Percentiles rank a stretch among this genome's conserved stretches.
Evolutionary conservation across 2,113 vertebrate species (phyloP).

Genomic region (Siniperca knerii): DNA sequence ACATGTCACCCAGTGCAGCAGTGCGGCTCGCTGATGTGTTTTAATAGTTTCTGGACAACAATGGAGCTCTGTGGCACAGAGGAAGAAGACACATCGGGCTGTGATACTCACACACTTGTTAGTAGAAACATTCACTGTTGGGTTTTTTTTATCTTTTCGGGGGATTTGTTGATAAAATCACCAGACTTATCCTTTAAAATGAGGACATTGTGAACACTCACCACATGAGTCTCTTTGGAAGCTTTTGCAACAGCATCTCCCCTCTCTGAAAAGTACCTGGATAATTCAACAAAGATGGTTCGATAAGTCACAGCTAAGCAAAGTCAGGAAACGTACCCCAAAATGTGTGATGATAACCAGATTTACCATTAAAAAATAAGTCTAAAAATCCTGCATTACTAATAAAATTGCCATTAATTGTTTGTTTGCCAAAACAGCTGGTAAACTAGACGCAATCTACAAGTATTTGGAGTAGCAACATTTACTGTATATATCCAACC

Average conservation of each 20-base stretch:
- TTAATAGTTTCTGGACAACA: not conserved
- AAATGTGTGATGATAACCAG: not conserved
- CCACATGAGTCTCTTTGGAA: slow-evolving; percentile 93
- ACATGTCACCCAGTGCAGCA: too few species aligned
- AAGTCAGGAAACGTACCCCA: not conserved
- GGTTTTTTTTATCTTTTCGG: not conserved
- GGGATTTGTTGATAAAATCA: not conserved
- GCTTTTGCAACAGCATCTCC: slow-evolving; percentile 93
- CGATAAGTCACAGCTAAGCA: not conserved
- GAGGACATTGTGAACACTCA: slow-evolving; percentile 67
- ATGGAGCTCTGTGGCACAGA: too few species aligned
- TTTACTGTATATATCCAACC: not conserved
- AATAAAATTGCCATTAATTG: not conserved
- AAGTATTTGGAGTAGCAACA: too few species aligned
- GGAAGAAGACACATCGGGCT: too few species aligned
- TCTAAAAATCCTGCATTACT: not conserved
- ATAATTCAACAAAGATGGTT: not conserved
- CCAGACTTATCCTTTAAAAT: too few species aligned
- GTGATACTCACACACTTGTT: too few species aligned
- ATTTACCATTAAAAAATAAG: not conserved
- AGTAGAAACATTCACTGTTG: too few species aligned
- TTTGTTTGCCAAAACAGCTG: not conserved
- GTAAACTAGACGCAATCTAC: not conserved
- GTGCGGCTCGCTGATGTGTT: too few species aligned
- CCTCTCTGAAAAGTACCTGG: slow-evolving; percentile 84